A percentile compares a stretch with the other conserved stretches of the same genome.
These are phyloP conservation scores for Drosophila lacicola DNA, from an alignment of 2,888 invertebrate genomes.

Conservation along the genomic window DNA sequence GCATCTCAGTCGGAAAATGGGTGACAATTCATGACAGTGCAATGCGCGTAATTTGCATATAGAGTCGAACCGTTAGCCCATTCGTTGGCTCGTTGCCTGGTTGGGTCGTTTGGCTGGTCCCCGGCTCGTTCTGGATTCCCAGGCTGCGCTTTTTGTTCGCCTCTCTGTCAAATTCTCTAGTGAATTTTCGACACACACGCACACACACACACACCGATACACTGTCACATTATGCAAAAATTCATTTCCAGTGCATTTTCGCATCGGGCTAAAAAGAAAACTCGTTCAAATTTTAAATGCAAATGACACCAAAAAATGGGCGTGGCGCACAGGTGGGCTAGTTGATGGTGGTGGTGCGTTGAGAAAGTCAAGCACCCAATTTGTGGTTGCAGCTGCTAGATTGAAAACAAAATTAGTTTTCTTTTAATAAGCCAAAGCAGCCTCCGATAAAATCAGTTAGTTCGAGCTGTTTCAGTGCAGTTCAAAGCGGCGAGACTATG, in stretches of 20 bases:
- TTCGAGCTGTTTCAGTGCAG: constrained; percentile 12
- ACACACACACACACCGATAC: constrained; percentile 30
- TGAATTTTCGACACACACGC: constrained; percentile 54
- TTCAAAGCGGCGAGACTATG: not conserved
- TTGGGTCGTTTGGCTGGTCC: not conserved
- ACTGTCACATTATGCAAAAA: constrained; percentile 51
- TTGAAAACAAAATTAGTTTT: constrained; percentile 69
- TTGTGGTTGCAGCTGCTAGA: constrained; percentile 42
- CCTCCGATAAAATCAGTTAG: constrained; percentile 37
- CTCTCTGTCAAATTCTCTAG: constrained; percentile 52
- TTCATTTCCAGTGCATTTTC: constrained; percentile 49
- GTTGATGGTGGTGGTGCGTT: constrained; percentile 4
- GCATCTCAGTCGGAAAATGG: constrained; percentile 79
- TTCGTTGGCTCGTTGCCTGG: constrained; percentile 7
- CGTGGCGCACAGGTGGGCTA: constrained; percentile 1
- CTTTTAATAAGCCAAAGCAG: constrained; percentile 53
- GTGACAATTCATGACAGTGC: constrained; percentile 80
- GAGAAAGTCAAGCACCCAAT: constrained; percentile 54
- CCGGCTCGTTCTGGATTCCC: constrained; percentile 22
- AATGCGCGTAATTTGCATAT: constrained; percentile 79
- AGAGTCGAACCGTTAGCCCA: constrained; percentile 51
- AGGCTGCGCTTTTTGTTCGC: constrained; percentile 42
- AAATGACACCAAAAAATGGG: constrained; percentile 59
- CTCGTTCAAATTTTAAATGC: constrained; percentile 66
- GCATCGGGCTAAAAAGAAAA: constrained; percentile 41